phyloP scores from a whole-genome alignment of 1,140 invertebrate genomes.

The Lanistes nyassanus region DNA sequence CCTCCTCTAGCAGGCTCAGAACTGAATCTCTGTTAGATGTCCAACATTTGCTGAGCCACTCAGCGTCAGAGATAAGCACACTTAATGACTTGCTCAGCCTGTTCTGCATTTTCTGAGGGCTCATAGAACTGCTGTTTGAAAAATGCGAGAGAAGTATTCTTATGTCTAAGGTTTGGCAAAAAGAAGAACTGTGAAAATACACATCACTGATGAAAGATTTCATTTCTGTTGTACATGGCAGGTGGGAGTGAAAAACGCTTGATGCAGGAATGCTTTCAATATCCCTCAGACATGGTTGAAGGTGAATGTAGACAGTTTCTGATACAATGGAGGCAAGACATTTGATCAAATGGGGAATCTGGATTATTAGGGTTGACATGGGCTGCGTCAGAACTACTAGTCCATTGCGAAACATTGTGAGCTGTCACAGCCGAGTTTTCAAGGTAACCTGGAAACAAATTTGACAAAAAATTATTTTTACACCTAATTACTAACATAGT shows the following conservation, averaged over 20 bases:
- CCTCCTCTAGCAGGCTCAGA: constrained; percentile 1
- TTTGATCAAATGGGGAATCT: constrained; percentile 35
- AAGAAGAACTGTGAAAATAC: constrained; percentile 36
- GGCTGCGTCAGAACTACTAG: constrained; percentile 53
- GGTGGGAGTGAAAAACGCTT: background rate
- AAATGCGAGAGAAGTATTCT: constrained; percentile 46
- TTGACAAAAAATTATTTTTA: no score
- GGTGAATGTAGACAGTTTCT: constrained; percentile 48
- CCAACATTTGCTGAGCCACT: background rate
- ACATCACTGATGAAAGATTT: constrained; percentile 36
- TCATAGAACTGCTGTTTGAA: constrained; percentile 17
- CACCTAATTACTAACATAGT: no score
- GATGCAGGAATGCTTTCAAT: no score
- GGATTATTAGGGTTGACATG: constrained; percentile 32
- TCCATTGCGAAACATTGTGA: constrained; percentile 41
- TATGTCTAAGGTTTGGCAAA: constrained; percentile 46
- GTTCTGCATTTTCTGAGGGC: background rate
- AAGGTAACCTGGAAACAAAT: no score
- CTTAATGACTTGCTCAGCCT: constrained; percentile 25
- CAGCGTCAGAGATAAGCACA: constrained; percentile 31
- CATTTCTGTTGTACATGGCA: constrained; percentile 38
- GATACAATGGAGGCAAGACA: constrained; percentile 34
- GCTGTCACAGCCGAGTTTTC: no score
- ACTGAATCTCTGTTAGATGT: constrained; percentile 11
- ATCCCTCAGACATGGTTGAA: constrained; percentile 33